Evolutionary conservation across 2,797 vertebrate genomes (phyloP).

Genomic region (Hapalemur alaotrensis): DNA sequence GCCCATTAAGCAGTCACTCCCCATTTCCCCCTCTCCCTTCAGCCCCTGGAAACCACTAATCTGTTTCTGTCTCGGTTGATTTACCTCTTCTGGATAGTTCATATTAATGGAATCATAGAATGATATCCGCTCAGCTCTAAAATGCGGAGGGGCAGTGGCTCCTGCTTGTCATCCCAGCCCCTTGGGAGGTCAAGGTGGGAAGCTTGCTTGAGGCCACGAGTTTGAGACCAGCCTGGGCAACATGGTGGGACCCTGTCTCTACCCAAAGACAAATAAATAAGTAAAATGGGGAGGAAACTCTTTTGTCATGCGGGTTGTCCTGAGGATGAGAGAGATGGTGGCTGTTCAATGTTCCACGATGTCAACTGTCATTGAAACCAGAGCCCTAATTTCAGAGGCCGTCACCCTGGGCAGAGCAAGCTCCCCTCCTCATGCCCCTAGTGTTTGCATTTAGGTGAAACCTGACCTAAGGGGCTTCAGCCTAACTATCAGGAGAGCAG

Average conservation of each 20-base stretch:
- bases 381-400: background rate
- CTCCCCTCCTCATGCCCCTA: background rate
- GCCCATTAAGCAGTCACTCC: rapidly evolving
- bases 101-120: background rate
- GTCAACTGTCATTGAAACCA: background rate
- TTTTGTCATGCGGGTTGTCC: background rate
- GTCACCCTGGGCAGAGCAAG: background rate
- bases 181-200: background rate
- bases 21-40: background rate
- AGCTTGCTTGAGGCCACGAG: background rate
- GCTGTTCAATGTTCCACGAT: background rate
- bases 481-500: background rate
- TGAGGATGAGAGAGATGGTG: background rate
- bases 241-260: background rate
- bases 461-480: rapidly evolving
- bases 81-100: too few relatives aligned
- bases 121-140: background rate
- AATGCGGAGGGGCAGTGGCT: background rate
- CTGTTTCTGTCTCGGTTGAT: background rate
- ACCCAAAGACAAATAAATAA: background rate
- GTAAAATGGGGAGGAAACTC: background rate
- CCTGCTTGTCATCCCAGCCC: background rate
- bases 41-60: background rate
- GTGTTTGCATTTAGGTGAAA: background rate
- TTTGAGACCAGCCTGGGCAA: background rate